phyloP scores from a whole-genome alignment of 1,140 invertebrate species.

The Conopomorpha cramerella region DNA sequence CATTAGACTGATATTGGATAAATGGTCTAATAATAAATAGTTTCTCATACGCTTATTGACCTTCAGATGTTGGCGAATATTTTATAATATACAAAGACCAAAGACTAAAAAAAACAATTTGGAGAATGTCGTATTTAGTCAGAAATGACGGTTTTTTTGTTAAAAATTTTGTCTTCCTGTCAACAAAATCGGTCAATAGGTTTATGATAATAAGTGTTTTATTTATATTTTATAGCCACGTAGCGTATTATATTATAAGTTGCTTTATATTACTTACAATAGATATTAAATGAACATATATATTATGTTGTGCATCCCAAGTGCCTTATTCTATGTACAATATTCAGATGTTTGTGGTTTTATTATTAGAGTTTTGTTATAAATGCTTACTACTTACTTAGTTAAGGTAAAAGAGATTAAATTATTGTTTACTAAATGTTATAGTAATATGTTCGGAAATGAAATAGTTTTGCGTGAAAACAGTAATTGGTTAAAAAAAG shows the following conservation, averaged over 20 bases:
- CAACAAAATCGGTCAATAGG: constrained; percentile 23
- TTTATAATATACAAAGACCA: constrained; percentile 21
- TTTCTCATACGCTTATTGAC: constrained; percentile 9
- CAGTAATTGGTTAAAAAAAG: no score
- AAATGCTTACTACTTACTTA: constrained; percentile 40
- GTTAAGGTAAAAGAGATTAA: constrained; percentile 54
- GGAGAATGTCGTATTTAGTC: no score
- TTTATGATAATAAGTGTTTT: constrained; percentile 19
- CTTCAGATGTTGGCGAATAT: constrained; percentile 16
- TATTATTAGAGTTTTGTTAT: constrained; percentile 52
- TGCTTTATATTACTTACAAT: constrained; percentile 46
- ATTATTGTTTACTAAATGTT: constrained; percentile 57
- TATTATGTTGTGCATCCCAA: constrained; percentile 42
- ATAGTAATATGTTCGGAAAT: no score
- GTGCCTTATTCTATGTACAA: constrained; percentile 55
- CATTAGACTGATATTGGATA: constrained; percentile 29
- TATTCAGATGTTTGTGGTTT: constrained; percentile 42
- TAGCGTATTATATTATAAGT: constrained; percentile 32
- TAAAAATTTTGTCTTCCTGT: constrained; percentile 22
- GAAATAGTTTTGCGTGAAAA: no score
- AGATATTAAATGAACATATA: constrained; percentile 38
- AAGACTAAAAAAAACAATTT: constrained; percentile 23
- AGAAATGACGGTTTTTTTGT: no score
- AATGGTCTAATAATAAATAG: constrained; percentile 8
- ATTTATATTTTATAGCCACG: constrained; percentile 23